These are phyloP conservation scores for Macropis europaea DNA, from an alignment of 2,888 invertebrate genomes.

Conservation along the genomic window DNA sequence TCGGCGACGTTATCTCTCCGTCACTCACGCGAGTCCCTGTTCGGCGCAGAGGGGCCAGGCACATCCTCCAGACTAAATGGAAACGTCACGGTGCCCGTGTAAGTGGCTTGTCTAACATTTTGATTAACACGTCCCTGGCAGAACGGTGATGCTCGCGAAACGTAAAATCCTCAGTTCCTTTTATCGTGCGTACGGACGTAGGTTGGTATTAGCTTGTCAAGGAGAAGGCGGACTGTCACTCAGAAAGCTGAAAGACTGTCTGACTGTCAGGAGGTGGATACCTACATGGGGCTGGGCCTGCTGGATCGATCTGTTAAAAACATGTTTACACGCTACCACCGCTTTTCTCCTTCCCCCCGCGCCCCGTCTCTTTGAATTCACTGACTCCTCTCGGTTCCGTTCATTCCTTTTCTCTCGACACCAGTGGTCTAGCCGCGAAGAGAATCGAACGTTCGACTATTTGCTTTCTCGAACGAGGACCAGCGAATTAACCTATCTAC, in stretches of 20 bases:
- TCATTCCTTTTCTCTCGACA: neutral
- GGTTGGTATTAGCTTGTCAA: constrained; percentile 79
- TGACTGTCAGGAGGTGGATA: constrained; percentile 61
- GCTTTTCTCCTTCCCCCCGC: constrained; percentile 50
- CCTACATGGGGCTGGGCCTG: constrained; percentile 20
- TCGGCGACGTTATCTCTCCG: constrained; percentile 54
- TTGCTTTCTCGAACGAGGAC: constrained; percentile 34
- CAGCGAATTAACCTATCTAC: constrained; percentile 42
- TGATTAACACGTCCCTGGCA: constrained; percentile 78
- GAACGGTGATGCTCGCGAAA: constrained; percentile 62
- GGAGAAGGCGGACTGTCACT: constrained; percentile 73
- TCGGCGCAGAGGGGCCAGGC: constrained; percentile 18
- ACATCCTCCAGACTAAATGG: constrained; percentile 73
- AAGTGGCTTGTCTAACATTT: constrained; percentile 80
- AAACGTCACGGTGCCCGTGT: constrained; percentile 78
- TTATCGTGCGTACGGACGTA: constrained; percentile 64
- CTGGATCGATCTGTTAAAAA: constrained; percentile 75
- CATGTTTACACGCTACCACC: constrained; percentile 74
- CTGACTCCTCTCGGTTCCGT: neutral
- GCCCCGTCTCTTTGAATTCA: constrained; percentile 1
- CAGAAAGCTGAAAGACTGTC: constrained; percentile 67
- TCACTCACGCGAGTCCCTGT: constrained; percentile 47
- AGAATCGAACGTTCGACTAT: constrained; percentile 48
- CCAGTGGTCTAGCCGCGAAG: constrained; percentile 22
- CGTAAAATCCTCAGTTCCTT: constrained; percentile 53